These are phyloP conservation scores for Tragelaphus oryx DNA, from an alignment of 2,797 vertebrate genomes.

Conservation along the genomic window DNA sequence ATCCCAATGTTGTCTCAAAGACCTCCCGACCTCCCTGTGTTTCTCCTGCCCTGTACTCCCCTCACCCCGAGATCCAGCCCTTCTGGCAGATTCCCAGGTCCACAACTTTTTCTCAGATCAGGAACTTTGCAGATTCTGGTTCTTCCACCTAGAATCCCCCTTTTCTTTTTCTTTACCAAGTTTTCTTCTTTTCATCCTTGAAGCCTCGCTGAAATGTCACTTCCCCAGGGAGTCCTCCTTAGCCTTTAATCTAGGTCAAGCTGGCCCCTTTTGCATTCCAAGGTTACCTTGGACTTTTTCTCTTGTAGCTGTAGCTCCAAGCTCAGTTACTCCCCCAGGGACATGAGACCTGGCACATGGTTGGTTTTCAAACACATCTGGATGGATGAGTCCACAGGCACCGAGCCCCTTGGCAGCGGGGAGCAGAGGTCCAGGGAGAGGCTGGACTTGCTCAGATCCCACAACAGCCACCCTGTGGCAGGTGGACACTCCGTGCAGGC, in stretches of 20 bases:
- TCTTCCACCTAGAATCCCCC: background rate
- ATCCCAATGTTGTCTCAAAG: background rate
- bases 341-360: fast-evolving
- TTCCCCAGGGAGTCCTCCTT: background rate
- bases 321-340: background rate
- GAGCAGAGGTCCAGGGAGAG: background rate
- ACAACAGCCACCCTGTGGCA: background rate
- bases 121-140: background rate
- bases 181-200: background rate
- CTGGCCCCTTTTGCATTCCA: fast-evolving
- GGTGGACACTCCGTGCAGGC: background rate
- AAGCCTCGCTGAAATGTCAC: background rate
- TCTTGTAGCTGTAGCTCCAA: background rate
- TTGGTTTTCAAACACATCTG: background rate
- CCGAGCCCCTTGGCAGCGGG: fast-evolving
- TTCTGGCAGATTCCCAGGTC: background rate
- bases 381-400: background rate
- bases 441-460: background rate
- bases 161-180: background rate
- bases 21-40: too few relatives aligned
- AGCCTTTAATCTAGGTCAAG: background rate
- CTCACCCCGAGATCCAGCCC: background rate
- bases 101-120: fast-evolving
- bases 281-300: background rate
- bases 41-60: background rate